phyloP scores from a whole-genome alignment of 1,140 invertebrate species.

The Lepidurus packardi region DNA sequence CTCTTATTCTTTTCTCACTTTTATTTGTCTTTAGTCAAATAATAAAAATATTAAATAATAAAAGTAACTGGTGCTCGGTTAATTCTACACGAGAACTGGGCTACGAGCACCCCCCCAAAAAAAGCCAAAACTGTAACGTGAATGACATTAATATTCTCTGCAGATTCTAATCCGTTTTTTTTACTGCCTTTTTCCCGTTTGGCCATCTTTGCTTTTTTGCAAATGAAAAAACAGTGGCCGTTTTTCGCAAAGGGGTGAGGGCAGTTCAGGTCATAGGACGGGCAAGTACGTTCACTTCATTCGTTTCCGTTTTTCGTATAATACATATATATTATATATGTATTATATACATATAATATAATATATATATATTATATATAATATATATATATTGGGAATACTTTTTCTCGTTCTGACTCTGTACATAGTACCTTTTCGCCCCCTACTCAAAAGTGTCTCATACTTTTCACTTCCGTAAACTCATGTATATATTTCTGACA shows the following conservation, averaged over 20 bases:
- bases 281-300: constrained; percentile 75
- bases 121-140: background rate
- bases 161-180: constrained; percentile 3
- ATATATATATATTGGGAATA: background rate
- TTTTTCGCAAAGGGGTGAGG: constrained; percentile 88
- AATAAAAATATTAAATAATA: background rate
- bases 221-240: constrained; percentile 30
- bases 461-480: background rate
- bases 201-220: constrained; percentile 28
- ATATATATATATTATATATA: too few species aligned
- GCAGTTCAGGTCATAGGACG: constrained; percentile 95
- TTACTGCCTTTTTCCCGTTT: background rate
- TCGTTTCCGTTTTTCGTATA: constrained; percentile 15
- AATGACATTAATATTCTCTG: constrained; percentile 20
- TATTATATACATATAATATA: too few species aligned
- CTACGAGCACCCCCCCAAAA: constrained; percentile 7
- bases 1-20: constrained; percentile 19
- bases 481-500: background rate
- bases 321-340: too few species aligned
- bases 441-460: background rate
- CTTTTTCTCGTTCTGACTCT: background rate
- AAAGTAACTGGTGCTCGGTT: background rate
- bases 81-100: background rate
- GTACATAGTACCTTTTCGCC: background rate
- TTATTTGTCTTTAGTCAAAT: constrained; percentile 7